Evolutionary conservation across 2,888 invertebrate genomes (phyloP), one percentile per base, ranked within the genome.

Genomic region (Achlya flavicornis): DNA sequence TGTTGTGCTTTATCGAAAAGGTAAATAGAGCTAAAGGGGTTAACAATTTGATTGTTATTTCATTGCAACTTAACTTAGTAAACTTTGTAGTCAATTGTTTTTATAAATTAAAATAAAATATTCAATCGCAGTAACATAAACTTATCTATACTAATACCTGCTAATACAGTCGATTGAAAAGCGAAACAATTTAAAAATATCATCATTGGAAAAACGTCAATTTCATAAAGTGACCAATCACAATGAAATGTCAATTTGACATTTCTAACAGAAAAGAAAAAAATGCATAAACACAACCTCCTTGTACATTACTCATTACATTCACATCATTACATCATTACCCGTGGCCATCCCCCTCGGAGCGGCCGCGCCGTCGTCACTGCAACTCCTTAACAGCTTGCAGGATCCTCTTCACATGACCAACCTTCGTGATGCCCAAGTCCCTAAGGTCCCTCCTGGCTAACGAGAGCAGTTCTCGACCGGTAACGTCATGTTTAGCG

Each of bases 351-450:
- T 89, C 89, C 84, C 89, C 93, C 74, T 90, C 92, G 81, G 93
- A 93, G 88, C 88, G 93, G 90, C 92, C 92, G 60, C 93, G 87
- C 85, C 87, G 78, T 65, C 86, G 91, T 93, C 86, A 94, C 94
- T 89, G 94, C 71, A 86, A 89, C 81, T 98, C 98, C 90, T 97
- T 97, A 69, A 98, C 97, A 32, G 97, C 98, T 87, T 98, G 98
- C 71, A 98, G 95, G 74, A 99, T 97, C 81, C 99, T 95, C 92
- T 99, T 99, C 41, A 99, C 96, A 87, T 99, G 99, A 0, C 99
- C 99, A 62, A 99, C 98, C 93, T 99, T 99, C 11, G 97, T 96
- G 63, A 99, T 97, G 10, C 99, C 99, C 59, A 99, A 94, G 73
- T 99, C 99, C 85, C 98, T 96, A 5, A 98, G 94, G 86, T 98